A percentile compares a stretch with the other conserved stretches of the same genome.
Evolutionary conservation across 2,113 vertebrate species (phyloP).

Genomic region (Sula dactylatra): DNA sequence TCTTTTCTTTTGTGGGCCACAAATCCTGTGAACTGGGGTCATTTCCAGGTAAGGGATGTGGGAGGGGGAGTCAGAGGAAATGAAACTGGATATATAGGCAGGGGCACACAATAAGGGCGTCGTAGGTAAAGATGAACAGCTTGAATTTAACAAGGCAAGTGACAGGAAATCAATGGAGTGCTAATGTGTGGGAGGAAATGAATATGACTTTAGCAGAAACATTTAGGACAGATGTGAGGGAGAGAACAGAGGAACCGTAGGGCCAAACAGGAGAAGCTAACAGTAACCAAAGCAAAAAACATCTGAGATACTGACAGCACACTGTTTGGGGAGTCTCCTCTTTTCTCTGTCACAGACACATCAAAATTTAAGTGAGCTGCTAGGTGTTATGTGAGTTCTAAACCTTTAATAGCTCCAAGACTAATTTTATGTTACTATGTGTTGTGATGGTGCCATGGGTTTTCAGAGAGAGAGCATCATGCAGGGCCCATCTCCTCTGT

Average conservation of each 20-base stretch:
- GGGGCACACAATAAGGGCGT: background rate
- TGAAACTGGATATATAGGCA: background rate
- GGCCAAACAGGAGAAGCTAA: background rate
- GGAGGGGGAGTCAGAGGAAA: conserved; percentile 24
- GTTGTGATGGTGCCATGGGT: background rate
- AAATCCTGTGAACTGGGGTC: background rate
- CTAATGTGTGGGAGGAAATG: background rate
- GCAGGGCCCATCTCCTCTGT: background rate
- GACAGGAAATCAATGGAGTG: conserved; percentile 43
- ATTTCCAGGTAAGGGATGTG: conserved; percentile 21
- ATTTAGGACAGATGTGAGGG: conserved; percentile 31
- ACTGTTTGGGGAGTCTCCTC: background rate
- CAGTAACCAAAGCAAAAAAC: conserved; percentile 8
- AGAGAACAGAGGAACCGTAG: background rate
- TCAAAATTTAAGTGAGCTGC: background rate
- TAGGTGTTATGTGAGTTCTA: background rate
- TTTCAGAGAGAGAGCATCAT: background rate
- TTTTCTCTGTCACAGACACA: background rate
- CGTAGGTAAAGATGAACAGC: conserved; percentile 41
- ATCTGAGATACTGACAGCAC: background rate
- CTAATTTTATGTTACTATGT: background rate
- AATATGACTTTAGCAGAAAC: conserved; percentile 27
- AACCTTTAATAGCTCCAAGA: background rate
- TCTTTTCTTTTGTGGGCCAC: background rate
- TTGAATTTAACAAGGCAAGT: conserved; percentile 37